Evolutionary conservation across 2,113 vertebrate genomes (phyloP).

Genomic region (Macaca nemestrina): DNA sequence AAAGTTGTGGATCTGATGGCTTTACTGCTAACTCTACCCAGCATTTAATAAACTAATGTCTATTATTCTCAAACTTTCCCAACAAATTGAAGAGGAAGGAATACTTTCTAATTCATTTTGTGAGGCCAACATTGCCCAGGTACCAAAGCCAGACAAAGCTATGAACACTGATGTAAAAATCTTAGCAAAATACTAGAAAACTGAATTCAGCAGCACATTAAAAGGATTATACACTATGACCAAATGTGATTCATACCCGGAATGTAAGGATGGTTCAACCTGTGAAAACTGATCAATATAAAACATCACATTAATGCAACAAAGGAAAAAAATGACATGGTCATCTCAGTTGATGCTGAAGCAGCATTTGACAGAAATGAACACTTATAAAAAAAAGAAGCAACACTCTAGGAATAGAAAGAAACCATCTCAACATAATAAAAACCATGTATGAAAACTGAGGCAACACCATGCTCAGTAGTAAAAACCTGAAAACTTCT

Average conservation of each 20-base stretch:
- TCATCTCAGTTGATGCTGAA: not conserved
- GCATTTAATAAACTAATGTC: not conserved
- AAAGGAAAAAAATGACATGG: not conserved
- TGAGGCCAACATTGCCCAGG: not conserved
- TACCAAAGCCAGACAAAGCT: not conserved
- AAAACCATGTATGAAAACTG: not conserved
- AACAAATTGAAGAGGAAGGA: not conserved
- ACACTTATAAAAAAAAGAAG: not conserved
- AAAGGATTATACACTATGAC: not conserved
- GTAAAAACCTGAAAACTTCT: not conserved
- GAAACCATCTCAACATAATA: not conserved
- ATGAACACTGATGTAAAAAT: not conserved
- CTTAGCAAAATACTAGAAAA: not conserved
- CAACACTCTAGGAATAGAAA: not conserved
- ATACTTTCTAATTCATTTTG: not conserved
- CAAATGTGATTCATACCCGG: not conserved
- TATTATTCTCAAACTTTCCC: not conserved
- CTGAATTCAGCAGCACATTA: not conserved
- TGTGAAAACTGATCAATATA: not conserved
- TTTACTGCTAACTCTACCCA: not conserved
- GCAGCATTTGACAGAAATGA: not conserved
- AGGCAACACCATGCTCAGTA: not conserved
- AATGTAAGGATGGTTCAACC: not conserved
- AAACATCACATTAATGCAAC: not conserved
- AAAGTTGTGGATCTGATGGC: not conserved